These are phyloP conservation scores for Spisula subtruncata DNA, from an alignment of 2,888 invertebrate species.

Conservation along the genomic window DNA sequence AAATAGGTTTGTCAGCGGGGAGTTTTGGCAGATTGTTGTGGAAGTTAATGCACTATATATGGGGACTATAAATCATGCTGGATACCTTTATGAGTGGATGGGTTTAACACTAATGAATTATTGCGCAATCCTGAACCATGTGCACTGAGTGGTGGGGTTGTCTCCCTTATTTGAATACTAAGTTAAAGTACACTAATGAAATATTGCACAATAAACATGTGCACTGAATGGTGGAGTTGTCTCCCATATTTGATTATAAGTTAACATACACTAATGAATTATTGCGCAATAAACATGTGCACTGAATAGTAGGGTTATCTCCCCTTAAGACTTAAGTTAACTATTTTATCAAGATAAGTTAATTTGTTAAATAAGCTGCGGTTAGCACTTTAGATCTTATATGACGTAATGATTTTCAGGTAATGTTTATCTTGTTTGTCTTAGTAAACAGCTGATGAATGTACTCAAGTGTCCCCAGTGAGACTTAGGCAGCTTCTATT, in stretches of 20 bases:
- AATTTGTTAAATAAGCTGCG: neutral
- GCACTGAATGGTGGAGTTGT: neutral
- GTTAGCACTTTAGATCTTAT: neutral
- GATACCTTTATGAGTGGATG: too few relatives aligned
- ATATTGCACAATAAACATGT: neutral
- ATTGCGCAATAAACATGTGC: neutral
- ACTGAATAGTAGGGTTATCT: neutral
- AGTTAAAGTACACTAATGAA: too few relatives aligned
- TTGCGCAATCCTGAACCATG: neutral
- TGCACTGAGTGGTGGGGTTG: neutral
- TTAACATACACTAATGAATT: too few relatives aligned
- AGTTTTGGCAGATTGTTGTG: neutral
- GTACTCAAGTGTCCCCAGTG: neutral
- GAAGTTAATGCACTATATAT: neutral
- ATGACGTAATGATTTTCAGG: too few relatives aligned
- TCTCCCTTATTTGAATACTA: neutral
- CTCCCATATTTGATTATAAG: too few relatives aligned
- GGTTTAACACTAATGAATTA: too few relatives aligned
- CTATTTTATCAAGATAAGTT: neutral
- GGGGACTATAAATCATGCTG: neutral
- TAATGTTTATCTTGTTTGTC: too few relatives aligned
- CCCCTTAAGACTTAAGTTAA: neutral
- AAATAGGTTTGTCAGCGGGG: constrained; percentile 8
- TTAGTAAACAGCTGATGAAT: neutral
- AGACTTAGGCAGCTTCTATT: neutral